Conservation (phyloP, 2,797 vertebrate genomes). For the Novumbra hubbsi region DNA sequence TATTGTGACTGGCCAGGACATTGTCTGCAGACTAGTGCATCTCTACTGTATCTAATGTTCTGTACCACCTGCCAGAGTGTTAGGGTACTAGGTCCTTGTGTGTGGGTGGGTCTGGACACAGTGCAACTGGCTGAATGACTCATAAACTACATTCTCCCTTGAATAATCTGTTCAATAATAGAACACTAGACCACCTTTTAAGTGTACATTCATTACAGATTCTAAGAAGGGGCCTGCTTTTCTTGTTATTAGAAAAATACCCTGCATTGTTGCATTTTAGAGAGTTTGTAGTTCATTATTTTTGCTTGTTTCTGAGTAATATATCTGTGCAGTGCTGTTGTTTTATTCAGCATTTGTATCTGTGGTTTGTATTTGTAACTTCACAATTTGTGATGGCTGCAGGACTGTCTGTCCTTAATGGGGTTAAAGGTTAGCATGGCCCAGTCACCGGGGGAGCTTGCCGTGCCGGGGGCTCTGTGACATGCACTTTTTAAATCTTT, state of each 20-base stretch:
- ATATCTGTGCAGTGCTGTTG: constrained; percentile 25
- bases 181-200: constrained; percentile 41
- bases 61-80: constrained; percentile 56
- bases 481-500: not conserved
- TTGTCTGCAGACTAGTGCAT: no score
- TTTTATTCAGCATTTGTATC: not conserved
- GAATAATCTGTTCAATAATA: constrained; percentile 46
- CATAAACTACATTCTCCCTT: constrained; percentile 44
- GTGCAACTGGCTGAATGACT: constrained; percentile 59
- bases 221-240: not conserved
- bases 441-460: not conserved
- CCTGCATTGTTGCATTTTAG: not conserved
- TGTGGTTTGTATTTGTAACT: constrained; percentile 10
- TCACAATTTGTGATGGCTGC: constrained; percentile 33
- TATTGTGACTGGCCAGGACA: no score
- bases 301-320: constrained; percentile 30
- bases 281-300: constrained; percentile 32
- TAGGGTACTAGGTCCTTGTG: constrained; percentile 50
- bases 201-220: constrained; percentile 9
- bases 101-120: constrained; percentile 56
- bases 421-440: constrained; percentile 34
- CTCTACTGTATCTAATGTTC: constrained; percentile 39
- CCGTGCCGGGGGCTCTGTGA: not conserved
- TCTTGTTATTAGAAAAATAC: not conserved
- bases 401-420: constrained; percentile 26